These are phyloP conservation scores for Idaea aversata DNA, from an alignment of 2,888 invertebrate species.

Conservation along the genomic window DNA sequence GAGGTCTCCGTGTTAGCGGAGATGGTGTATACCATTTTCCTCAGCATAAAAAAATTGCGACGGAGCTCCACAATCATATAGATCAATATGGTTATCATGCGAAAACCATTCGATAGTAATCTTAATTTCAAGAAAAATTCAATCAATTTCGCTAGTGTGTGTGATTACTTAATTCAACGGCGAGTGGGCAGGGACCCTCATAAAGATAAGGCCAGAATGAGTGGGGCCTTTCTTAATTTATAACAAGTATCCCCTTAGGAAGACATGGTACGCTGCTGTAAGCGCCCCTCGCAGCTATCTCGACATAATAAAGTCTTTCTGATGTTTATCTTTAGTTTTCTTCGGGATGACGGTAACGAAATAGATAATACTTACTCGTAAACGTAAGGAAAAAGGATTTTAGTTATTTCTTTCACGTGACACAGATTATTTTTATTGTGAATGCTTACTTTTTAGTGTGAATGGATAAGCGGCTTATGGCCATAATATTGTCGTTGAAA, in stretches of 20 bases:
- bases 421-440: not conserved
- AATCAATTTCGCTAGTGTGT: constrained; percentile 52
- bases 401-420: not conserved
- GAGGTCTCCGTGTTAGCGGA: not conserved
- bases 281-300: constrained; percentile 41
- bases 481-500: too few relatives aligned
- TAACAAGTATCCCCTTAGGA: constrained; percentile 55
- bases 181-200: constrained; percentile 66
- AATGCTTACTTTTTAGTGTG: too few relatives aligned
- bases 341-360: constrained; percentile 21
- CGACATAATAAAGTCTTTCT: constrained; percentile 44
- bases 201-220: constrained; percentile 70
- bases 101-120: not conserved
- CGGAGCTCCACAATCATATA: too few relatives aligned
- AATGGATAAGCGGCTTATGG: too few relatives aligned
- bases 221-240: constrained; percentile 66
- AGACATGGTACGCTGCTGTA: constrained; percentile 33
- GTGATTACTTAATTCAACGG: constrained; percentile 72
- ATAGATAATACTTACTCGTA: constrained; percentile 3
- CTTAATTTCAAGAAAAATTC: constrained; percentile 19
- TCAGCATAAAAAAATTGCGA: too few relatives aligned
- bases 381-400: not conserved
- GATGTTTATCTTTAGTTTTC: constrained; percentile 46
- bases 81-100: not conserved
- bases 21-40: too few relatives aligned